These are phyloP conservation scores for Anas flavirostris DNA, from an alignment of 2,797 vertebrate species.

Conservation along the genomic window DNA sequence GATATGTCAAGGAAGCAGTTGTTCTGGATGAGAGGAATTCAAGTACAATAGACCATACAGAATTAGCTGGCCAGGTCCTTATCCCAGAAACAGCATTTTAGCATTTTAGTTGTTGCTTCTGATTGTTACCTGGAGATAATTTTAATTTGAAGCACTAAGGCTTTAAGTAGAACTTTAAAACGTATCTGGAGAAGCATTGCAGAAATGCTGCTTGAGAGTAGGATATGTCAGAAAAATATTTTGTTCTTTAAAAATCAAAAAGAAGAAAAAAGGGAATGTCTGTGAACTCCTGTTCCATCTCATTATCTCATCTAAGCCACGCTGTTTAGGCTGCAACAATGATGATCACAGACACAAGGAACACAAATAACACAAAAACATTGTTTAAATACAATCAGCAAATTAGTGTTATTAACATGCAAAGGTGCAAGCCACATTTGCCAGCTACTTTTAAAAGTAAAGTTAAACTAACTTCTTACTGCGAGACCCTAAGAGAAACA, in stretches of 20 bases:
- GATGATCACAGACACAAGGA: not conserved
- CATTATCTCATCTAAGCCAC: not conserved
- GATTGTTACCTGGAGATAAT: not conserved
- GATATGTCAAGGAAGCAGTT: not conserved
- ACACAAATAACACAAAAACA: not conserved
- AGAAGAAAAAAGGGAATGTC: not conserved
- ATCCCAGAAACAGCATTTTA: not conserved
- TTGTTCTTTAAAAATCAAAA: not conserved
- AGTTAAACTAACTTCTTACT: not conserved
- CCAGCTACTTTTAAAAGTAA: not conserved
- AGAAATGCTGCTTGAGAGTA: not conserved
- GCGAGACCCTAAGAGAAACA: not conserved
- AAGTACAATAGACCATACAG: not conserved
- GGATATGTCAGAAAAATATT: not conserved
- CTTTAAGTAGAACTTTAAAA: not conserved
- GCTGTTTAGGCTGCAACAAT: not conserved
- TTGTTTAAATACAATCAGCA: not conserved
- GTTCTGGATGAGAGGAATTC: not conserved
- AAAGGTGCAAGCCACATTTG: not conserved
- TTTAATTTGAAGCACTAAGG: not conserved
- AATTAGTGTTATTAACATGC: rapidly evolving
- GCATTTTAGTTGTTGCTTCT: not conserved
- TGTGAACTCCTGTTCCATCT: not conserved
- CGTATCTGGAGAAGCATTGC: not conserved
- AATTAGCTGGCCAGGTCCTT: not conserved